Evolutionary conservation across 2,797 vertebrate genomes (phyloP).

Genomic region (Ataeniobius toweri): DNA sequence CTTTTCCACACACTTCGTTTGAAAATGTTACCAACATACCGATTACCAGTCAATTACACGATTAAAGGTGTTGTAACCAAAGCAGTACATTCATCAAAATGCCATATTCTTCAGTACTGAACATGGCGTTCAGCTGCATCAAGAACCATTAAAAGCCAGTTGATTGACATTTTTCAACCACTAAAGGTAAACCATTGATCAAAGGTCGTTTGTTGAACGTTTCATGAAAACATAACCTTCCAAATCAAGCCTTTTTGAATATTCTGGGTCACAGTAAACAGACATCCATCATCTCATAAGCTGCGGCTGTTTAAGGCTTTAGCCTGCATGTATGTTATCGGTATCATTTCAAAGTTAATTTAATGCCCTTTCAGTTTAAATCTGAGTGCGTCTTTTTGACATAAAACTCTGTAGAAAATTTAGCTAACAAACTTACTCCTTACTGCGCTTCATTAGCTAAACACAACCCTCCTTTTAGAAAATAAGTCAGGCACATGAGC

Average conservation of each 20-base stretch:
- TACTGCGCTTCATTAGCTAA: neutral
- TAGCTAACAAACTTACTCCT: too few species aligned
- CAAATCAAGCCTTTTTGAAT: neutral
- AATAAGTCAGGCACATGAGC: slow-evolving; percentile 1
- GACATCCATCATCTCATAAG: neutral
- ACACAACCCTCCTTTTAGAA: slow-evolving; percentile 3
- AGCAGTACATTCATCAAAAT: neutral
- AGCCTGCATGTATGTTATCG: too few species aligned
- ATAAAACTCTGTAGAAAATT: neutral
- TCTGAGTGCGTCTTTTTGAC: too few species aligned
- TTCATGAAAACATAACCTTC: neutral
- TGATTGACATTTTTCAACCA: neutral
- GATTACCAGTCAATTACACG: neutral
- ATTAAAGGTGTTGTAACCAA: neutral
- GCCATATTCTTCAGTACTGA: too few species aligned
- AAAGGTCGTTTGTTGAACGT: neutral
- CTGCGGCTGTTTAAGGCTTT: neutral
- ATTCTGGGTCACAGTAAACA: neutral
- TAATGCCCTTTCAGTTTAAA: too few species aligned
- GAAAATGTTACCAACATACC: too few species aligned
- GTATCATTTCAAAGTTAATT: too few species aligned
- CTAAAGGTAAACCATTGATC: neutral
- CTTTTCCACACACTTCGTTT: too few species aligned
- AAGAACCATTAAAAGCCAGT: neutral
- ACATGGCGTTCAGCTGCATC: neutral